A percentile compares a stretch with the other conserved stretches of the same genome.
These are phyloP conservation scores for Brachyopa scutellaris DNA, from an alignment of 2,888 invertebrate genomes.

Conservation along the genomic window DNA sequence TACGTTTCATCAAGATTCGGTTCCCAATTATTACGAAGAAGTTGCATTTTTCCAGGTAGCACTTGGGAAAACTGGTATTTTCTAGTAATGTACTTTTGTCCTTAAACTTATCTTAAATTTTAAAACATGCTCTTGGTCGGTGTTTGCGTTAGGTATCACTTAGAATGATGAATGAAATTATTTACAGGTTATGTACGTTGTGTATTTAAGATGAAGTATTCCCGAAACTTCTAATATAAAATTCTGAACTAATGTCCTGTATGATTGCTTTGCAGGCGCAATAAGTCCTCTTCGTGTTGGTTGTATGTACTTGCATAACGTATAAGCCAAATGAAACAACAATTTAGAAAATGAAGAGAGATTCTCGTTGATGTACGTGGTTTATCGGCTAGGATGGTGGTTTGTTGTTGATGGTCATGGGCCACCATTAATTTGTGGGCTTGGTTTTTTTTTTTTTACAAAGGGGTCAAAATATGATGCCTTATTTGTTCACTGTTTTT, in stretches of 20 bases:
- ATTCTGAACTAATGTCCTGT: background rate
- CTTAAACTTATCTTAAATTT: too few relatives aligned
- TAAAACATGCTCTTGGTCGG: too few relatives aligned
- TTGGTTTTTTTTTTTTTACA: background rate
- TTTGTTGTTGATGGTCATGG: constrained; percentile 21
- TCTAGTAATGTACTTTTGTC: too few relatives aligned
- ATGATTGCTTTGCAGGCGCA: background rate
- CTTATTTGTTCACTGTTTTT: background rate
- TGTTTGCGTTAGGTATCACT: too few relatives aligned
- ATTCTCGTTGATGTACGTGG: too few relatives aligned
- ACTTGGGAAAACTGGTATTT: too few relatives aligned
- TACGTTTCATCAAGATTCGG: too few relatives aligned
- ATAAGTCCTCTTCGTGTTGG: background rate
- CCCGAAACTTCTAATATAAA: background rate
- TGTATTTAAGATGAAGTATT: too few relatives aligned
- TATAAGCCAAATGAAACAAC: background rate
- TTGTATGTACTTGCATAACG: too few relatives aligned
- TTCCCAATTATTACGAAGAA: too few relatives aligned
- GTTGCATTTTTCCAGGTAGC: too few relatives aligned
- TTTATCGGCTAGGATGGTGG: background rate
- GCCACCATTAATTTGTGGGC: background rate
- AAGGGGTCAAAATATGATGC: background rate
- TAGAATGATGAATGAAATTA: too few relatives aligned
- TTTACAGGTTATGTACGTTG: background rate
- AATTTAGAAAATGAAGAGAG: background rate